Evolutionary conservation across 2,113 vertebrate species (phyloP).

Genomic region (Reinhardtius hippoglossoides): DNA sequence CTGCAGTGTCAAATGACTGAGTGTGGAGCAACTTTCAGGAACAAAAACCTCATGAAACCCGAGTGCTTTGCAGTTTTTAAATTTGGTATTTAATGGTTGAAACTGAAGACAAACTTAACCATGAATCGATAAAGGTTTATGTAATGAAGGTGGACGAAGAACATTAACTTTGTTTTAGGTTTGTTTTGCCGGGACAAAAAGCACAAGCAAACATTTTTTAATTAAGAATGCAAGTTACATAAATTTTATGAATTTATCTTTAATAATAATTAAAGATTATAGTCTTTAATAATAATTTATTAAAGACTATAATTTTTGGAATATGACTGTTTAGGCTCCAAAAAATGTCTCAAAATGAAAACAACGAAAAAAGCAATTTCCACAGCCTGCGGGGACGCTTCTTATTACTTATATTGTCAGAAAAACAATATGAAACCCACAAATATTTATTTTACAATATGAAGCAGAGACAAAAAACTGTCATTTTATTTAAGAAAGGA

Average conservation of each 20-base stretch:
- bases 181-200: background rate
- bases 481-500: background rate
- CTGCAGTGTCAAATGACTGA: slow-evolving; percentile 54
- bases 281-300: background rate
- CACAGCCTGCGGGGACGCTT: slow-evolving; percentile 5
- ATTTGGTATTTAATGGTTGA: slow-evolving; percentile 9
- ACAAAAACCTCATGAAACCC: slow-evolving; percentile 29
- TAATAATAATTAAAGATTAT: too few species aligned
- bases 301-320: too few species aligned
- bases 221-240: background rate
- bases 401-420: slow-evolving; percentile 11
- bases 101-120: background rate
- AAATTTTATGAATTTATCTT: background rate
- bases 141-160: background rate
- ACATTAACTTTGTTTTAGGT: background rate
- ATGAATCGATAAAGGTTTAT: background rate
- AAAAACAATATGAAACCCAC: slow-evolving; percentile 6
- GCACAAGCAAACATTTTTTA: background rate
- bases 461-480: slow-evolving; percentile 2
- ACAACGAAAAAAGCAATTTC: slow-evolving; percentile 32
- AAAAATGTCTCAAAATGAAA: background rate
- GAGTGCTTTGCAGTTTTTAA: slow-evolving; percentile 30
- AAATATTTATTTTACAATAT: slow-evolving; percentile 10
- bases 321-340: background rate
- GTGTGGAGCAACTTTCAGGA: slow-evolving; percentile 21